These are phyloP conservation scores for Channa argus DNA, from an alignment of 2,113 vertebrate species.

Conservation along the genomic window DNA sequence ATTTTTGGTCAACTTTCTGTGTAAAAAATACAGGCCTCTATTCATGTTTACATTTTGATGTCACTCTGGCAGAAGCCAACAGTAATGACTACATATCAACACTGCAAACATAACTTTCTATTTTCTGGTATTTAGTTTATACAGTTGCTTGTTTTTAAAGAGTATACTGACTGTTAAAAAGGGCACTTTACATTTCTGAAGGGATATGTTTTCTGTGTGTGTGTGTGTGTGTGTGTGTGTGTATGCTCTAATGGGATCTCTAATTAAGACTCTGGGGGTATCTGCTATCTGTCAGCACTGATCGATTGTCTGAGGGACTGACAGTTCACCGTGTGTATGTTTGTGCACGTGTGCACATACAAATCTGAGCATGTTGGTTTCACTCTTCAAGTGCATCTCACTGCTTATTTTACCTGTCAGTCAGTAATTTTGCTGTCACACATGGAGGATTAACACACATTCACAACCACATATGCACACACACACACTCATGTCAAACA, in stretches of 20 bases:
- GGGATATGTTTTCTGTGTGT: slow-evolving; percentile 36
- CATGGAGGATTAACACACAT: slow-evolving; percentile 15
- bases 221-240: slow-evolving; percentile 39
- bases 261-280: slow-evolving; percentile 83
- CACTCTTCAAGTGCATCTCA: slow-evolving; percentile 17
- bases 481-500: slow-evolving; percentile 6
- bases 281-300: slow-evolving; percentile 77
- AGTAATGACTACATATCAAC: neutral
- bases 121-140: neutral
- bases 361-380: slow-evolving; percentile 7
- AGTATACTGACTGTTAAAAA: slow-evolving; percentile 10
- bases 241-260: slow-evolving; percentile 73
- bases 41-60: neutral
- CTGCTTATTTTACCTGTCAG: slow-evolving; percentile 51
- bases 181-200: slow-evolving; percentile 31
- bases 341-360: slow-evolving; percentile 26
- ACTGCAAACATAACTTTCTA: neutral
- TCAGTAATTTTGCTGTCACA: slow-evolving; percentile 30
- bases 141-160: neutral
- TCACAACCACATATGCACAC: slow-evolving; percentile 3
- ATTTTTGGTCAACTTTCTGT: no score
- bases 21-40: neutral
- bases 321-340: slow-evolving; percentile 60
- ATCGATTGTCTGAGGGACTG: slow-evolving; percentile 76
- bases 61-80: neutral